A percentile compares a stretch with the other conserved stretches of the same genome.
These are phyloP conservation scores for Bagarius yarrelli DNA, from an alignment of 2,113 vertebrate genomes.

Conservation along the genomic window DNA sequence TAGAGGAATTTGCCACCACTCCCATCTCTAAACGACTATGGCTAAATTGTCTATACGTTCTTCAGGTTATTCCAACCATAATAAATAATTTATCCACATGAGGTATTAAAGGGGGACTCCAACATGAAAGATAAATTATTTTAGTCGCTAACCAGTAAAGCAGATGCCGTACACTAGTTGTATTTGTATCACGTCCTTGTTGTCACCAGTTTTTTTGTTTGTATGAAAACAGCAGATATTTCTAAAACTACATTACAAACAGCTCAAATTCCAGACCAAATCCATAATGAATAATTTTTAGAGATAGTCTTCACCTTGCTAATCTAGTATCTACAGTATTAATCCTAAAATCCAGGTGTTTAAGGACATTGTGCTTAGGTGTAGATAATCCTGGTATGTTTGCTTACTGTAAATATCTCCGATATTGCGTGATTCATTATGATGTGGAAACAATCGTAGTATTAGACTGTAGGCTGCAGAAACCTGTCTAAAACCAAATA, in stretches of 20 bases:
- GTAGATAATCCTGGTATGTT: neutral
- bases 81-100: neutral
- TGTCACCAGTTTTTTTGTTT: neutral
- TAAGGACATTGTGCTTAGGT: neutral
- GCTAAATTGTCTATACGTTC: no score
- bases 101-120: neutral
- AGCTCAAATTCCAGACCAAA: neutral
- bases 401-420: neutral
- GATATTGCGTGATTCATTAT: neutral
- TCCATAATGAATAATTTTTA: neutral
- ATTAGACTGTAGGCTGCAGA: conserved; percentile 8
- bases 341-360: neutral
- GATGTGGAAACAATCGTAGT: neutral
- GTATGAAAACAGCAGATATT: neutral
- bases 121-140: neutral
- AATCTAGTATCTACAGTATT: neutral
- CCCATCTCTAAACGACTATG: no score
- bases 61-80: neutral
- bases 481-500: neutral
- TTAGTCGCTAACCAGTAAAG: neutral
- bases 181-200: no score
- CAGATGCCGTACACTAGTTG: no score
- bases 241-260: neutral
- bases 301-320: neutral
- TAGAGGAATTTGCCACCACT: no score